These are phyloP conservation scores for Morinoia aosen DNA, from an alignment of 2,888 invertebrate genomes.

Conservation along the genomic window DNA sequence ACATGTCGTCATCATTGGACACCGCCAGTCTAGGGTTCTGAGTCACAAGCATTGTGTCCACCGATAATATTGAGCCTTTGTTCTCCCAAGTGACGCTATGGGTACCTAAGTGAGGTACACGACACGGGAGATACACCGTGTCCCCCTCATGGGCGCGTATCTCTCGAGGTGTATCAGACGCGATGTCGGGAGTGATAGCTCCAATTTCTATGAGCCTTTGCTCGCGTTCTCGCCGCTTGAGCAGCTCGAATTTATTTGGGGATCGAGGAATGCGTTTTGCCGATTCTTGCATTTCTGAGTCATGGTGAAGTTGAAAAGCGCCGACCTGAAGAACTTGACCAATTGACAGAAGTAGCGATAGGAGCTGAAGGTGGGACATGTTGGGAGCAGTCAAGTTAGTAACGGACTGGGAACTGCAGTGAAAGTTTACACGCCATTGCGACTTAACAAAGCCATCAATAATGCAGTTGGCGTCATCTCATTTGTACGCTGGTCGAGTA, in stretches of 20 bases:
- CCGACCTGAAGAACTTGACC: background rate
- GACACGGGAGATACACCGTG: constrained; percentile 40
- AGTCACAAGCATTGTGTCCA: constrained; percentile 25
- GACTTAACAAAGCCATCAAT: background rate
- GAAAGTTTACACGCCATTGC: background rate
- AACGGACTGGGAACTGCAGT: constrained; percentile 47
- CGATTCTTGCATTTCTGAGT: background rate
- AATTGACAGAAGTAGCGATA: background rate
- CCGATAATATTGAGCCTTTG: background rate
- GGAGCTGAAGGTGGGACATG: constrained; percentile 23
- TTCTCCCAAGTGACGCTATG: constrained; percentile 39
- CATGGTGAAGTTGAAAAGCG: constrained; percentile 8
- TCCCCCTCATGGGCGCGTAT: constrained; percentile 37
- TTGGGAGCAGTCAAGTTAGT: constrained; percentile 1
- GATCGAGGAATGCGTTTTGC: background rate
- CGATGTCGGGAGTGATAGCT: constrained; percentile 18
- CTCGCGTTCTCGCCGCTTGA: constrained; percentile 24
- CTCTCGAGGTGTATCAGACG: constrained; percentile 8
- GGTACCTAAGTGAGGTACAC: constrained; percentile 32
- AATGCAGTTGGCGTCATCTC: constrained; percentile 13
- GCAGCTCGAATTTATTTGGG: constrained; percentile 33
- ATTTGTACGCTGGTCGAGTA: background rate
- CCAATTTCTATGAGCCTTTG: constrained; percentile 38
- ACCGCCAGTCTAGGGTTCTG: background rate
- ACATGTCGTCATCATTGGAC: constrained; percentile 30